Evolutionary conservation across 2,797 vertebrate genomes (phyloP).

Genomic region (Euphonia xanthogaster): DNA sequence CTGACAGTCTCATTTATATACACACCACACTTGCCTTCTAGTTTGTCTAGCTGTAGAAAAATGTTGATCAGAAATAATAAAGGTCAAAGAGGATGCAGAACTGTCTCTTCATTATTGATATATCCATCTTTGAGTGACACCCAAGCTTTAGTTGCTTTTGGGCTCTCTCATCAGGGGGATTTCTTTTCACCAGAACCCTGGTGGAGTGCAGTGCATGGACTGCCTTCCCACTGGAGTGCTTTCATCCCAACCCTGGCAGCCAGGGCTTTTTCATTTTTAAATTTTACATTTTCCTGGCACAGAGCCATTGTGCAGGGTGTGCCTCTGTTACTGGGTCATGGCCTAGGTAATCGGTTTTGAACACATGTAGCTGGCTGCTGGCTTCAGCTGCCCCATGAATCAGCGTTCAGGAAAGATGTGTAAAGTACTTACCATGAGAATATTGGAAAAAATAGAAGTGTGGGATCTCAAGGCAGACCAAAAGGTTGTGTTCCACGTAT

Average conservation of each 20-base stretch:
- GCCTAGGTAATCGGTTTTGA: neutral
- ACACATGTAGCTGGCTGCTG: neutral
- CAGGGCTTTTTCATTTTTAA: neutral
- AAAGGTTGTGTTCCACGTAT: neutral
- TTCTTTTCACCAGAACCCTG: neutral
- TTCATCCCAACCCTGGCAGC: neutral
- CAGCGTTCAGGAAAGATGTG: neutral
- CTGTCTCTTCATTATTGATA: neutral
- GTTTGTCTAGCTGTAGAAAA: neutral
- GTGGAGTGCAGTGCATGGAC: accelerated
- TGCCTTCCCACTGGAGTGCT: neutral
- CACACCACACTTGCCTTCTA: neutral
- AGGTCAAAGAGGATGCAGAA: neutral
- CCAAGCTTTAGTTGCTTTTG: neutral
- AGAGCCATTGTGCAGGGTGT: neutral
- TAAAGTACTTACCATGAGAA: neutral
- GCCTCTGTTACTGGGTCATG: neutral
- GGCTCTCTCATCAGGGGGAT: neutral
- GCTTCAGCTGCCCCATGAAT: accelerated
- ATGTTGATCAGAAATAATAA: neutral
- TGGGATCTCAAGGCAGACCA: neutral
- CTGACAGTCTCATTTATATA: neutral
- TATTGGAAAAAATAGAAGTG: neutral
- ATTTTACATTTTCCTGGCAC: neutral
- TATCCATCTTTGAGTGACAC: neutral